Evolutionary conservation across 2,888 invertebrate species (phyloP).

Genomic region (Mesoligia furuncula): DNA sequence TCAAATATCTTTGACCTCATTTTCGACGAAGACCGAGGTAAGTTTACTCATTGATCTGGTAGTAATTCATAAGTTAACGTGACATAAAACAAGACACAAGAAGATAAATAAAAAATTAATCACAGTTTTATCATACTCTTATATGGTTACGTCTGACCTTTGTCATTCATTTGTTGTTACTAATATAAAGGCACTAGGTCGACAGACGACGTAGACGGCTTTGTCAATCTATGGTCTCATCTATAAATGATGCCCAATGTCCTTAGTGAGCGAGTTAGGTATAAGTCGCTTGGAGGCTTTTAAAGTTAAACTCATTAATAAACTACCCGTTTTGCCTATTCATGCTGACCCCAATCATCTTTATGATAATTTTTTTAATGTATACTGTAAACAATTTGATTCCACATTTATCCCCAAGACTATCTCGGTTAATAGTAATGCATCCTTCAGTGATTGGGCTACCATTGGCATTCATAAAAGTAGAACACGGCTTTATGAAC

Average conservation of each 20-base stretch:
- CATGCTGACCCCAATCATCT: too few relatives aligned
- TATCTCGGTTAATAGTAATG: too few relatives aligned
- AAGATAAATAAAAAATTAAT: constrained; percentile 40
- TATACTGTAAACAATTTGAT: too few relatives aligned
- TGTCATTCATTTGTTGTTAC: constrained; percentile 33
- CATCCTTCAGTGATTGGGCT: too few relatives aligned
- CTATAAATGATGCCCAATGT: not conserved
- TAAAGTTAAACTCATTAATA: too few relatives aligned
- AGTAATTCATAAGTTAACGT: not conserved
- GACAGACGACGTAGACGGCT: not conserved
- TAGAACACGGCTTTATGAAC: too few relatives aligned
- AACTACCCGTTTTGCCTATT: too few relatives aligned
- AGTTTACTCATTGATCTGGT: not conserved
- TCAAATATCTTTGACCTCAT: not conserved
- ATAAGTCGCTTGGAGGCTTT: too few relatives aligned
- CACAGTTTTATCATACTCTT: constrained; percentile 41
- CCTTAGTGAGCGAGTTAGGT: not conserved
- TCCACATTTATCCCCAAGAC: too few relatives aligned
- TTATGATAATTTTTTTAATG: too few relatives aligned
- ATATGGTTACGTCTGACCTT: constrained; percentile 37
- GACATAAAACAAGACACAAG: constrained; percentile 15
- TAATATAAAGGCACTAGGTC: constrained; percentile 27
- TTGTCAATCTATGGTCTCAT: not conserved
- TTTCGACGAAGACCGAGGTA: not conserved
- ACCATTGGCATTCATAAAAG: too few relatives aligned